Evolutionary conservation across 1,140 invertebrate genomes (phyloP).

Genomic region (Pristionchus pacificus): DNA sequence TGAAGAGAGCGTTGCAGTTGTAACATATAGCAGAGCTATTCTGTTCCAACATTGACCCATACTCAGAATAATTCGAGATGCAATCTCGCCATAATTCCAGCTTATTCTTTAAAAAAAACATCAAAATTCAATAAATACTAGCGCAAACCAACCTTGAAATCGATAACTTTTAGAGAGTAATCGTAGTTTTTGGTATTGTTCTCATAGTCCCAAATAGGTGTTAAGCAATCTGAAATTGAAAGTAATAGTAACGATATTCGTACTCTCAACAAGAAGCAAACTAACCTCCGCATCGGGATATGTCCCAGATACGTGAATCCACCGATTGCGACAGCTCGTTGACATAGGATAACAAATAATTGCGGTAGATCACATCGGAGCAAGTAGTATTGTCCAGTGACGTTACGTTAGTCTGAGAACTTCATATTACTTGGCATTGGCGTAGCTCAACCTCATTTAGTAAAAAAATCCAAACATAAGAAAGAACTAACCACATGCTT

Average conservation of each 20-base stretch:
- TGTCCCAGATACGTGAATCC: not conserved
- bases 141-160: not conserved
- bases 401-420: not conserved
- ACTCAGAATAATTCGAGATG: not conserved
- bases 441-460: no score
- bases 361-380: not conserved
- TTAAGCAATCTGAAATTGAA: not conserved
- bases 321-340: not conserved
- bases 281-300: not conserved
- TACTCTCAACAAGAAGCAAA: not conserved
- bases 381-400: not conserved
- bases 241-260: not conserved
- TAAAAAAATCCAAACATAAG: no score
- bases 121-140: not conserved
- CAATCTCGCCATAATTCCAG: not conserved
- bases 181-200: not conserved
- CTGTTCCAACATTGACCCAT: not conserved
- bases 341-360: not conserved
- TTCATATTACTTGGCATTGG: no score
- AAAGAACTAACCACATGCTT: not conserved
- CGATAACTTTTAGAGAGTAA: not conserved
- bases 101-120: no score
- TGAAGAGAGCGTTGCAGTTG: not conserved
- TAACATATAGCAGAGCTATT: not conserved
- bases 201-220: no score